These are phyloP conservation scores for Leistus spinibarbis DNA, from an alignment of 2,888 invertebrate species.

Conservation along the genomic window DNA sequence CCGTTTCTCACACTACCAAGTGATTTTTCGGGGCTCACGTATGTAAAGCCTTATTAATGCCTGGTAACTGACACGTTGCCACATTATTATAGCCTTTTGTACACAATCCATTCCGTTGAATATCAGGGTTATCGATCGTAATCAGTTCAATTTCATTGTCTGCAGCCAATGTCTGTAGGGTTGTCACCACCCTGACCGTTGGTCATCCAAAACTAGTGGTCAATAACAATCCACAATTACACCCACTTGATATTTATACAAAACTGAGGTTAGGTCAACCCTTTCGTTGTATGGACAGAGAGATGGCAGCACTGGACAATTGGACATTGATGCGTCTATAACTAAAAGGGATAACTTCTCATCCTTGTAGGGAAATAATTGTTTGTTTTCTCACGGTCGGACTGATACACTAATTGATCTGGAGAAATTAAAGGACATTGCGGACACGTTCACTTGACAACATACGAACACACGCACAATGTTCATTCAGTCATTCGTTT, in stretches of 20 bases:
- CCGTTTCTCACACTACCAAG: not conserved
- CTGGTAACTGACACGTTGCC: not conserved
- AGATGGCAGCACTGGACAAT: slow-evolving; percentile 42
- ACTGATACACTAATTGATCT: slow-evolving; percentile 58
- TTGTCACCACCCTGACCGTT: not conserved
- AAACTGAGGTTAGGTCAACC: slow-evolving; percentile 44
- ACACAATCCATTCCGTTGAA: not conserved
- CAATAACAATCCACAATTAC: not conserved
- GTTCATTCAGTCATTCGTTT: not conserved
- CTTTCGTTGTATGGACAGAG: slow-evolving; percentile 44
- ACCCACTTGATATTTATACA: not conserved
- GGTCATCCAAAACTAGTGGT: not conserved
- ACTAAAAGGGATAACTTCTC: slow-evolving; percentile 49
- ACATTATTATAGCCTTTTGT: not conserved
- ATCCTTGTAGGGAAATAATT: slow-evolving; percentile 51
- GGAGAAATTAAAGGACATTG: slow-evolving; percentile 57
- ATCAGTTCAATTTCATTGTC: not conserved
- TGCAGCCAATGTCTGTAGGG: not conserved
- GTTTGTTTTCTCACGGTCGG: slow-evolving; percentile 60
- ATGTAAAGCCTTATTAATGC: not conserved
- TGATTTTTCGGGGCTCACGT: not conserved
- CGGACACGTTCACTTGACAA: slow-evolving; percentile 51
- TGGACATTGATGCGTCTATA: slow-evolving; percentile 37
- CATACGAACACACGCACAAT: slow-evolving; percentile 51
- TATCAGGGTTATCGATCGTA: not conserved